Evolutionary conservation across 2,797 vertebrate genomes (phyloP).

Genomic region (Eulemur coronatus): DNA sequence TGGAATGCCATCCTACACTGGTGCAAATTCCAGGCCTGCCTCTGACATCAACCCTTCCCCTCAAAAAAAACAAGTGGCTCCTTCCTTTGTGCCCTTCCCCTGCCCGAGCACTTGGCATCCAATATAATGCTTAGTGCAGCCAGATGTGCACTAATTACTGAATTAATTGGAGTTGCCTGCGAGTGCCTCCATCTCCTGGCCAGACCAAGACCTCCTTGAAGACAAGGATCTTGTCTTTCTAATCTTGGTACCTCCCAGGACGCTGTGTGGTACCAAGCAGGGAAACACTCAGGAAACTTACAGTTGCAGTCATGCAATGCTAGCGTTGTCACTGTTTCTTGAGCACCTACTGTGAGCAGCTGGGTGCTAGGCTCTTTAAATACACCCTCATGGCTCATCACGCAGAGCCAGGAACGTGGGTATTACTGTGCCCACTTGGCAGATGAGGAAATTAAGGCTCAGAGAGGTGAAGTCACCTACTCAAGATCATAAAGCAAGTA

Average conservation of each 20-base stretch:
- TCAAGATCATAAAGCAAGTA: not conserved
- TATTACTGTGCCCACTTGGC: not conserved
- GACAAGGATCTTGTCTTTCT: not conserved
- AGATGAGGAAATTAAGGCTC: not conserved
- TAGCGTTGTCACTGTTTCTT: not conserved
- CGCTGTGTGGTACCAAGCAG: not conserved
- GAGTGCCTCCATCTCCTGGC: not conserved
- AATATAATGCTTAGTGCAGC: not conserved
- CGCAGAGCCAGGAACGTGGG: not conserved
- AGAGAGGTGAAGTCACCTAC: not conserved
- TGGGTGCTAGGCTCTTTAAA: not conserved
- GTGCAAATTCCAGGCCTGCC: not conserved
- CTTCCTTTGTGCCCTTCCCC: not conserved
- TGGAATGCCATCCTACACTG: not conserved
- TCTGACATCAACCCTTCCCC: not conserved
- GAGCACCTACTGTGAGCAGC: not conserved
- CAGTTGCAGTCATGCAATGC: not conserved
- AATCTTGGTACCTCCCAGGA: not conserved
- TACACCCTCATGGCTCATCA: not conserved
- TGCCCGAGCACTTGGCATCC: not conserved
- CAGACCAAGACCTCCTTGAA: not conserved
- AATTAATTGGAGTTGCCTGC: not conserved
- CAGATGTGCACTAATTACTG: not conserved
- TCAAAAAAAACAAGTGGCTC: not conserved
- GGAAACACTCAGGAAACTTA: not conserved